Conservation (phyloP, 92 coral and sea anemone species). For the Zoanthus sansibaricus region DNA sequence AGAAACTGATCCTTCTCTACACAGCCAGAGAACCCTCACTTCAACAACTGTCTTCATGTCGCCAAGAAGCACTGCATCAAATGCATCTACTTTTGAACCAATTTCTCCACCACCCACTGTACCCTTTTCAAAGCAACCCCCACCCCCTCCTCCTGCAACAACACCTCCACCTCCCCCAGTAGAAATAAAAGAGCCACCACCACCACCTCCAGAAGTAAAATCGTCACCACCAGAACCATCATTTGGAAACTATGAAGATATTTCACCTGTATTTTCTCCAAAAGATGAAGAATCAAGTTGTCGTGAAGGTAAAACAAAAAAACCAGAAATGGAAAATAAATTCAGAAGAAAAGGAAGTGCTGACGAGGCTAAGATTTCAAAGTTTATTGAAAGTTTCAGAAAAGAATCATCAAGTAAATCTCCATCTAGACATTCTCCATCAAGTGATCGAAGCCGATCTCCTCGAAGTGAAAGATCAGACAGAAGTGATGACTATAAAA, state of each 20-base stretch:
- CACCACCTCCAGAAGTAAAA: constrained; percentile 67
- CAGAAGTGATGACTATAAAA: constrained; percentile 70
- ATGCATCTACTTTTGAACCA: constrained; percentile 88
- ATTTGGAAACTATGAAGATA: constrained; percentile 71
- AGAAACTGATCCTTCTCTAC: constrained; percentile 36
- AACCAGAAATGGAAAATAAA: neutral
- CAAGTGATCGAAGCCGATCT: constrained; percentile 71
- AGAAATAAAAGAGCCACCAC: constrained; percentile 65
- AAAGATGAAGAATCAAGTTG: constrained; percentile 41
- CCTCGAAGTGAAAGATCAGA: constrained; percentile 72
- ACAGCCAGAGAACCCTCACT: constrained; percentile 43
- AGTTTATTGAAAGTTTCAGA: constrained; percentile 71
- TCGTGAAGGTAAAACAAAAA: constrained; percentile 9
- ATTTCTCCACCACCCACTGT: constrained; percentile 85
- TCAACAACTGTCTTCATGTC: constrained; percentile 49
- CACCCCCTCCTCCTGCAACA: constrained; percentile 79
- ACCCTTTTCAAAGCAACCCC: constrained; percentile 60
- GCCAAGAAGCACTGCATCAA: constrained; percentile 69
- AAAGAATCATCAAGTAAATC: constrained; percentile 65
- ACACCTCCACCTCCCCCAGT: constrained; percentile 88
- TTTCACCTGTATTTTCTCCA: constrained; percentile 83
- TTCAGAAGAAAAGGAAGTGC: constrained; percentile 34
- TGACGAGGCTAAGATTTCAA: constrained; percentile 63
- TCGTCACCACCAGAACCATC: constrained; percentile 41
- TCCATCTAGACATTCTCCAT: constrained; percentile 54